A percentile compares a stretch with the other conserved stretches of the same genome.
phyloP scores from a whole-genome alignment of 2,113 vertebrate genomes.

The Mesoclemmys tuberculata region DNA sequence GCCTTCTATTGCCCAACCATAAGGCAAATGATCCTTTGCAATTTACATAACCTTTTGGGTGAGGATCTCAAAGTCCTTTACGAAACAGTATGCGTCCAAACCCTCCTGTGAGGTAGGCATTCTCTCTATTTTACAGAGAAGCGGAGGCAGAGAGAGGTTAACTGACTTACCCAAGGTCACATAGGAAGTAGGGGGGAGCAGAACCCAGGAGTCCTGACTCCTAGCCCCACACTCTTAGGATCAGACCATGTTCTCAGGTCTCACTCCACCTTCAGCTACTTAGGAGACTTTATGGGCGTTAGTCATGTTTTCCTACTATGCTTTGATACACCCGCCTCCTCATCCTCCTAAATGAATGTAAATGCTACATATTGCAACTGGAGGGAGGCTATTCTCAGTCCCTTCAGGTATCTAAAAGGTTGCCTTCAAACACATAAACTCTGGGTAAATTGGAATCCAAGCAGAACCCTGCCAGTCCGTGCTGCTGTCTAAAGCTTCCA shows the following conservation, averaged over 20 bases:
- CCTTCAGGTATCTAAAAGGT: background rate
- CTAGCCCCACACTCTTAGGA: rapidly evolving
- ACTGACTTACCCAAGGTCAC: background rate
- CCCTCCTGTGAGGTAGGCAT: rapidly evolving
- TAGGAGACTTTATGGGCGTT: background rate
- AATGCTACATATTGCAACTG: background rate
- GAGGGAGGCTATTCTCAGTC: background rate
- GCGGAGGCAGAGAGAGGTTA: background rate
- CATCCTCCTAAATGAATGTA: background rate
- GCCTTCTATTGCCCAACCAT: background rate
- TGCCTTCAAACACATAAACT: background rate
- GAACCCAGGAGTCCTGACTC: background rate
- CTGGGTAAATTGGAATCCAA: background rate
- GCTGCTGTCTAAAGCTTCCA: background rate
- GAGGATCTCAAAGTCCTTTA: background rate
- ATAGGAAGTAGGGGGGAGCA: rapidly evolving
- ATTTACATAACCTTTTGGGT: rapidly evolving
- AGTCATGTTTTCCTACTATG: rapidly evolving
- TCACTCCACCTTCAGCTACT: background rate
- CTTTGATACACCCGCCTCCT: background rate
- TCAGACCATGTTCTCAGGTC: background rate
- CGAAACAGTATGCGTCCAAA: rapidly evolving
- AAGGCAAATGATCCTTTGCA: background rate
- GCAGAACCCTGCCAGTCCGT: rapidly evolving
- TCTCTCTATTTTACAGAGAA: background rate